These are phyloP conservation scores for Mimachlamys varia DNA, from an alignment of 2,888 invertebrate genomes.

Conservation along the genomic window DNA sequence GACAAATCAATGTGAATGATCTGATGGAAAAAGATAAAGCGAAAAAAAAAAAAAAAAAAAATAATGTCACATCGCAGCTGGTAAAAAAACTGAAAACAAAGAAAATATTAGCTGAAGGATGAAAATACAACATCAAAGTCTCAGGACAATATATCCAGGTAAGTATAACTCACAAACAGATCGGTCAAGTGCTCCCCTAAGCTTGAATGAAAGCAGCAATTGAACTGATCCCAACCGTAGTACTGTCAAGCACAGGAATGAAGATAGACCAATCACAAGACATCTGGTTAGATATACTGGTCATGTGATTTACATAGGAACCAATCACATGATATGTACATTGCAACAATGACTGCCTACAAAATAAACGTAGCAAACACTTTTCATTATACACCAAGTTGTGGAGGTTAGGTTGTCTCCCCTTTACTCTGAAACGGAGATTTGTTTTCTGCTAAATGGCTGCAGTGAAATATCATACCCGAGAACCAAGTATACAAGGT, in stretches of 20 bases:
- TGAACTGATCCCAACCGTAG: conserved; percentile 37
- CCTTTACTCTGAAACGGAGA: background rate
- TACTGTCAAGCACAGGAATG: background rate
- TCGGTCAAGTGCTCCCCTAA: conserved; percentile 38
- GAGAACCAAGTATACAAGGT: no score
- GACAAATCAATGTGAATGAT: background rate
- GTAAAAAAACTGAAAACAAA: conserved; percentile 25
- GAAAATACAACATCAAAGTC: conserved; percentile 39
- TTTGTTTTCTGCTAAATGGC: no score
- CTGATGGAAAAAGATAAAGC: background rate
- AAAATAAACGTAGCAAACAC: background rate
- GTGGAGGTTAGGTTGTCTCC: background rate
- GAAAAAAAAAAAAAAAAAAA: background rate
- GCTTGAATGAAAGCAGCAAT: conserved; percentile 43
- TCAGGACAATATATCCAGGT: background rate
- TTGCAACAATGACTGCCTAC: background rate
- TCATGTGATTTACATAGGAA: conserved; percentile 22
- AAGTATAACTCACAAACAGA: conserved; percentile 40
- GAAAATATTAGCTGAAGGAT: background rate
- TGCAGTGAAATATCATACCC: no score
- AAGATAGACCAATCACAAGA: conserved; percentile 21
- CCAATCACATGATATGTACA: conserved; percentile 1
- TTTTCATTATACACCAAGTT: background rate
- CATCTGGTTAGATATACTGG: background rate
- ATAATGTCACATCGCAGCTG: background rate